Evolutionary conservation across 2,113 vertebrate genomes (phyloP).

Genomic region (Regulus satrapa): DNA sequence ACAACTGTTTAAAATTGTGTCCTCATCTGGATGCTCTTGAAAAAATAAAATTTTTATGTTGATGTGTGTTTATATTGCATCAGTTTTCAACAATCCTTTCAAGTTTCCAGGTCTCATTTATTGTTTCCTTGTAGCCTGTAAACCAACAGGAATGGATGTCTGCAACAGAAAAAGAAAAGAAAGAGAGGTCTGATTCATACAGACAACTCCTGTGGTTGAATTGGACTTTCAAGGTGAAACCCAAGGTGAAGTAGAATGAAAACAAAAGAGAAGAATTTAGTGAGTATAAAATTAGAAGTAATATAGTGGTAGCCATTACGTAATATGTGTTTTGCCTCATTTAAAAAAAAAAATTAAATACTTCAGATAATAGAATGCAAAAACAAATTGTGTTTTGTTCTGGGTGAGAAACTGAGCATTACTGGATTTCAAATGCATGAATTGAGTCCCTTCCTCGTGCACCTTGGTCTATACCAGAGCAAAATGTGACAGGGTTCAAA

Average conservation of each 20-base stretch:
- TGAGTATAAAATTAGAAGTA: not conserved
- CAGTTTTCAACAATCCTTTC: not conserved
- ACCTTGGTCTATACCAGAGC: not conserved
- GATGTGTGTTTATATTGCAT: not conserved
- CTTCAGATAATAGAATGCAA: not conserved
- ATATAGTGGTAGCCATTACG: not conserved
- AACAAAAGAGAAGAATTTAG: not conserved
- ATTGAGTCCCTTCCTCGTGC: not conserved
- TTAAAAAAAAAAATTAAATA: not conserved
- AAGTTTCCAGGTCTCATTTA: not conserved
- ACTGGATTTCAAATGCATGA: not conserved
- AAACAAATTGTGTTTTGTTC: not conserved
- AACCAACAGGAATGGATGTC: not conserved
- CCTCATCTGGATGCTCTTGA: not conserved
- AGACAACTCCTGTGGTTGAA: not conserved
- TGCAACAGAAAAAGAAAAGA: not conserved
- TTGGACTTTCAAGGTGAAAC: constrained; percentile 27
- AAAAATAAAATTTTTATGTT: not conserved
- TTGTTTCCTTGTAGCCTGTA: not conserved
- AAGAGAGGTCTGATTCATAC: not conserved
- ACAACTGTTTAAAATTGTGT: not conserved
- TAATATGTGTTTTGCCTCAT: not conserved
- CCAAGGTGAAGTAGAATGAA: not conserved
- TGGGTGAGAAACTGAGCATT: not conserved
- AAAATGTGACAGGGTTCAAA: not conserved